phyloP scores from a whole-genome alignment of 2,888 invertebrate species.

The Eilema caniola region DNA sequence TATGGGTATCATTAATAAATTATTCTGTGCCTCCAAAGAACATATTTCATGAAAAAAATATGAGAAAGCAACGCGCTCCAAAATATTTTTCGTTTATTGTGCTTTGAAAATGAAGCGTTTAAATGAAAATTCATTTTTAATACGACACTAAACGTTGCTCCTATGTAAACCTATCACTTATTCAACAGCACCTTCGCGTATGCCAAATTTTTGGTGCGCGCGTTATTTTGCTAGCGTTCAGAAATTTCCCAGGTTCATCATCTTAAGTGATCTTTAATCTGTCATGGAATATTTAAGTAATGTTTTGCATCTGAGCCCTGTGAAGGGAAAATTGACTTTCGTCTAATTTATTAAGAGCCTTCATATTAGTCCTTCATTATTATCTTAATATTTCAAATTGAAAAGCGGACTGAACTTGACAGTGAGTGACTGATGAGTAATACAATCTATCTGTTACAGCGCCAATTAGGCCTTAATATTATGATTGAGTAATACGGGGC shows the following conservation, averaged over 20 bases:
- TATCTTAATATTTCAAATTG: neutral
- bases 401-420: neutral
- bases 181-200: constrained; percentile 32
- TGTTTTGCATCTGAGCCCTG: neutral
- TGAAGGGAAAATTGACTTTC: neutral
- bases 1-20: too few species aligned
- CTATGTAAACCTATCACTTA: constrained; percentile 30
- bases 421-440: neutral
- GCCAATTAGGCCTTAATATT: too few species aligned
- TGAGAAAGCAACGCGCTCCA: neutral
- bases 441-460: neutral
- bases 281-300: constrained; percentile 7
- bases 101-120: constrained; percentile 20
- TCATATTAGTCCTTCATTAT: neutral
- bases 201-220: constrained; percentile 22
- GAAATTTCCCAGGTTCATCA: constrained; percentile 3
- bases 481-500: too few species aligned
- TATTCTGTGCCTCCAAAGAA: too few species aligned
- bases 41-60: neutral
- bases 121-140: constrained; percentile 32
- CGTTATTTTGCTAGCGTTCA: constrained; percentile 3
- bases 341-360: neutral
- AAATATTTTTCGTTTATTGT: constrained; percentile 2
- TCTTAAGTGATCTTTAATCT: constrained; percentile 8
- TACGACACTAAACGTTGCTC: constrained; percentile 25